Conservation (phyloP, 2,888 invertebrate species). For the Campoplex nolae region DNA sequence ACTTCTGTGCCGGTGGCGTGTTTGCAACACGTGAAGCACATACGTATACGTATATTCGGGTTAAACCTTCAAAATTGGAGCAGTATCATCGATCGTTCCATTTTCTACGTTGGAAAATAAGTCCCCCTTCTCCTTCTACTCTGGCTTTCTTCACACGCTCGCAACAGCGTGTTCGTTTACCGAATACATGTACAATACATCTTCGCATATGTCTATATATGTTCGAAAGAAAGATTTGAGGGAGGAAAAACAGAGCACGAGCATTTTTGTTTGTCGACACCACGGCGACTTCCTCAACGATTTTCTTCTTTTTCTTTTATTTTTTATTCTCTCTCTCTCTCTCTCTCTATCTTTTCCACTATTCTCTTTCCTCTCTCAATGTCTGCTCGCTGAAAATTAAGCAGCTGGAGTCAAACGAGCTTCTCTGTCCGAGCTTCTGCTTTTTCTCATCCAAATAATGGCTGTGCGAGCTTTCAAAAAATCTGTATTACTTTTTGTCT, state of each 20-base stretch:
- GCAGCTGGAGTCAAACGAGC: slow-evolving; percentile 23
- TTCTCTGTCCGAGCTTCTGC: slow-evolving; percentile 10
- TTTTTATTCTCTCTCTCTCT: background rate
- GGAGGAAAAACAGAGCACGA: slow-evolving; percentile 60
- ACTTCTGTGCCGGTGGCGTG: slow-evolving; percentile 53
- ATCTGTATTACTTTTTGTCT: background rate
- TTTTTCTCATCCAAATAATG: slow-evolving; percentile 18
- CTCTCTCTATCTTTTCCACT: slow-evolving; percentile 29
- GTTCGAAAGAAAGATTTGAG: slow-evolving; percentile 33
- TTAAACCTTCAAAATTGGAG: slow-evolving; percentile 68
- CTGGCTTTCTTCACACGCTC: slow-evolving; percentile 5
- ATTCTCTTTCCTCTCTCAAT: background rate
- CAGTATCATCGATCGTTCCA: slow-evolving; percentile 70
- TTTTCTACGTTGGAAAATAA: slow-evolving; percentile 68
- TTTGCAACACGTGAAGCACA: slow-evolving; percentile 61
- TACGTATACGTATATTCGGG: slow-evolving; percentile 60
- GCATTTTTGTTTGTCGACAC: slow-evolving; percentile 54
- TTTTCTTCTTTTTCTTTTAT: slow-evolving; percentile 10
- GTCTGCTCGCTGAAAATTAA: slow-evolving; percentile 26
- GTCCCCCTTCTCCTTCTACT: slow-evolving; percentile 39
- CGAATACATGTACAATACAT: slow-evolving; percentile 19
- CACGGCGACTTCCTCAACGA: slow-evolving; percentile 49
- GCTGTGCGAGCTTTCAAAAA: background rate
- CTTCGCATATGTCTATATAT: background rate
- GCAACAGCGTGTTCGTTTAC: slow-evolving; percentile 1